Conservation (phyloP, 2,113 vertebrate genomes). For the Anarhynchus alexandrinus region DNA sequence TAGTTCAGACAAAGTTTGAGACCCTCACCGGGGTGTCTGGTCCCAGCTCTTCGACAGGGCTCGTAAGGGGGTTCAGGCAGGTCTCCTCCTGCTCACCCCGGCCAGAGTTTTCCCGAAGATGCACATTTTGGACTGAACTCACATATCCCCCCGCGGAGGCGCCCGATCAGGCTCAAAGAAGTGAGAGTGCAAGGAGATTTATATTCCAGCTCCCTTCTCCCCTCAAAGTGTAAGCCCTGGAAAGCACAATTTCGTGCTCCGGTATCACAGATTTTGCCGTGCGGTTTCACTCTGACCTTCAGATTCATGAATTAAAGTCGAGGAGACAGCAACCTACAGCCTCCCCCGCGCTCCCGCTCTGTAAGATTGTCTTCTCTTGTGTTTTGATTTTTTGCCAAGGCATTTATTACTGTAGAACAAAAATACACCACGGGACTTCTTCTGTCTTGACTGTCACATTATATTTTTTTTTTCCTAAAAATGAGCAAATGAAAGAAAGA, state of each 20-base stretch:
- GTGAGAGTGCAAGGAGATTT: neutral
- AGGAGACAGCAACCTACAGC: neutral
- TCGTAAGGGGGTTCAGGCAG: neutral
- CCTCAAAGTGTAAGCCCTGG: neutral
- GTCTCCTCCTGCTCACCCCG: neutral
- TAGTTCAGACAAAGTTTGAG: neutral
- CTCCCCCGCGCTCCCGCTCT: neutral
- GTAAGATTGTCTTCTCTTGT: neutral
- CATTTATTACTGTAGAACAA: neutral
- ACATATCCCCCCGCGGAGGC: neutral
- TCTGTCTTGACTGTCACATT: neutral
- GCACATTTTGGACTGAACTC: neutral
- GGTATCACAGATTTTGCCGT: neutral
- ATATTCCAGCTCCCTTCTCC: neutral
- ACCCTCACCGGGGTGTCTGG: neutral
- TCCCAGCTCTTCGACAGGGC: neutral
- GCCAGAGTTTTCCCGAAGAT: neutral
- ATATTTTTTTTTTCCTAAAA: neutral
- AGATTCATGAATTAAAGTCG: constrained; percentile 5
- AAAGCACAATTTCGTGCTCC: neutral
- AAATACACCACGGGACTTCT: neutral
- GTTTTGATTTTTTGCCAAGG: neutral
- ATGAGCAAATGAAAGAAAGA: neutral
- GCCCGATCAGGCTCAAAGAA: neutral
- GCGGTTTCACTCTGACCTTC: neutral